Conservation (phyloP, 2,797 vertebrate species). For the Etheostoma perlongum region DNA sequence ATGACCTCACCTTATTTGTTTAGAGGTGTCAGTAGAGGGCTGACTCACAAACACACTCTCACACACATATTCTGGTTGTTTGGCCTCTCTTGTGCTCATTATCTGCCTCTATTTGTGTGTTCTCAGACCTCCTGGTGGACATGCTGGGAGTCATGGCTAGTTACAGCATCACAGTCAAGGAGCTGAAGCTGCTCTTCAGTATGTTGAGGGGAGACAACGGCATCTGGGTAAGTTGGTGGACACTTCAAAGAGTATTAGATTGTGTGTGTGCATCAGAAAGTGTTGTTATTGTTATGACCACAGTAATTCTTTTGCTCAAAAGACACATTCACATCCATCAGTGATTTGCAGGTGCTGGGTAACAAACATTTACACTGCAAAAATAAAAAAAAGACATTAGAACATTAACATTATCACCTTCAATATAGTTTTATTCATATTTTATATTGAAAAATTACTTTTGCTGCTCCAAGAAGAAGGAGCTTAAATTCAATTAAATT, state of each 20-base stretch:
- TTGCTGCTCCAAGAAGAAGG: background rate
- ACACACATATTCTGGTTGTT: background rate
- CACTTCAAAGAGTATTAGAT: background rate
- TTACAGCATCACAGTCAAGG: conserved; percentile 99
- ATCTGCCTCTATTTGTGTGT: conserved; percentile 45
- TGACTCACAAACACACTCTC: conserved; percentile 39
- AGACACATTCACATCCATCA: background rate
- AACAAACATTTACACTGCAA: background rate
- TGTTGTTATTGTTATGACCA: background rate
- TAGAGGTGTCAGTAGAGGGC: conserved; percentile 42
- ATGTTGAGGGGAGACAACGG: conserved; percentile 98
- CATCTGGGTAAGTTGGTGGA: conserved; percentile 91
- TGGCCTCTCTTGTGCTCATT: conserved; percentile 36
- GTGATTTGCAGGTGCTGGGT: background rate
- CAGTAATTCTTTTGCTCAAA: background rate
- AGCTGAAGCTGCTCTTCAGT: conserved; percentile 99
- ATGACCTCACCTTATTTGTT: conserved; percentile 47
- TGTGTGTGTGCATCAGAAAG: background rate
- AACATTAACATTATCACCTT: background rate
- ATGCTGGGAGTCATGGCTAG: conserved; percentile 99
- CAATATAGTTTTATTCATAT: background rate
- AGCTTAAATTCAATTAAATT: conserved; percentile 1
- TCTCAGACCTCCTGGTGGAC: conserved; percentile 97
- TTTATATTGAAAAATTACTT: background rate
- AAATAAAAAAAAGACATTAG: background rate